Base-by-base conservation (phyloP, 1,140 invertebrate species). In the Heterodera schachtii region DNA sequence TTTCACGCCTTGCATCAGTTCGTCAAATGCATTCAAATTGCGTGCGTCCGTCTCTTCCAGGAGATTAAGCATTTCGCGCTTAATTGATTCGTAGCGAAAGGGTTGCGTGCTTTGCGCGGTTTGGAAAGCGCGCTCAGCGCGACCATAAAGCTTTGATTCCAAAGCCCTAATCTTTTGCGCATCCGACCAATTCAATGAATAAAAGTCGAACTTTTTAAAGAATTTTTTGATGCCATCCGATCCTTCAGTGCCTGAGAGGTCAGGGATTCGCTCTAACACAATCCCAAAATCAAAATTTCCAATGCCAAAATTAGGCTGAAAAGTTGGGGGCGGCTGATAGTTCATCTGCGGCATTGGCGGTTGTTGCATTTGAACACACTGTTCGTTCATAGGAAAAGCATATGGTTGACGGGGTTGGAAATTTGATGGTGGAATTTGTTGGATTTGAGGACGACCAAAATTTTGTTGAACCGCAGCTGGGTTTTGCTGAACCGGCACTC, bases 161-260 rank as follows among this genome's bases (percentile, higher is more conserved):
- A 77, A 66, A 2, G 47, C 44, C 21, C 57, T 77, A 8, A 77
- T 21, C 11, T 57, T 60, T 44, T 66, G 41, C 16, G 43, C n/a
- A 19, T 77, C 75, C 3, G 75, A 31, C 66, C 57, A 66, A n/a
- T 67, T 52, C 13, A 7, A 47, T 3, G 75, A 49, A n/a, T n/a
- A n/a, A 6, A 67, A 49, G 43, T 77, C 75, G 43, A 77, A 77
- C 11, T 77, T 77, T 64, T 77, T 77, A 19, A 77, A 77, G 43
- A 77, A 77, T 49, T 46, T 60, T 19, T 41, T 77, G 6, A 77
- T 41, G 0, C 66, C 43, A 13, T 77, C 75, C 19, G 66, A 46
- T n/a, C 75, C 47, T 66, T 77, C 75, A n/a, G 13, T 60, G 13
- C 75, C 75, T 4, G 11, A 16, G 16, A 77, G 43, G n/a, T 77